Conservation (phyloP, 2,888 invertebrate species). For the Pedicia rivosa region DNA sequence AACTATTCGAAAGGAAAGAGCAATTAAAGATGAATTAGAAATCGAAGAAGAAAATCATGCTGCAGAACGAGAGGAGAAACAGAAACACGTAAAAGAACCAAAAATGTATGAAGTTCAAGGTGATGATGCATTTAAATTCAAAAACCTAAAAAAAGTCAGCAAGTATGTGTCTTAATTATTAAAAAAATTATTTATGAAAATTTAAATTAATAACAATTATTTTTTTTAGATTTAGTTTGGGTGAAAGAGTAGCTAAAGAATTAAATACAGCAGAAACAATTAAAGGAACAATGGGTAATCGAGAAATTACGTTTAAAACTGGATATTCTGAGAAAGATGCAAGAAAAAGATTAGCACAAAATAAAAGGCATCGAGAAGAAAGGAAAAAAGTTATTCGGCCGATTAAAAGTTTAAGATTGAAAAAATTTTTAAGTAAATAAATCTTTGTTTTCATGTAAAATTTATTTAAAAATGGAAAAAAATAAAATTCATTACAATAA, state of each 20-base stretch:
- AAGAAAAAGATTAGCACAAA: slow-evolving; percentile 39
- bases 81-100: slow-evolving; percentile 26
- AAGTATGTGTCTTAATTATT: slow-evolving; percentile 25
- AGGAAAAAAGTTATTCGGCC: slow-evolving; percentile 47
- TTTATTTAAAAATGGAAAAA: too few relatives aligned
- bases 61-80: slow-evolving; percentile 21
- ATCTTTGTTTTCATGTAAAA: too few relatives aligned
- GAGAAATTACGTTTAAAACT: slow-evolving; percentile 64
- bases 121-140: slow-evolving; percentile 40
- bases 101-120: slow-evolving; percentile 43
- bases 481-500: too few relatives aligned
- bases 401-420: slow-evolving; percentile 31
- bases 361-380: slow-evolving; percentile 51
- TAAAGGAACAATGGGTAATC: slow-evolving; percentile 48
- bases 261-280: slow-evolving; percentile 32
- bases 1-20: slow-evolving; percentile 27
- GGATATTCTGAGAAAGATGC: slow-evolving; percentile 34
- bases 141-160: slow-evolving; percentile 32
- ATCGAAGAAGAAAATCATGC: slow-evolving; percentile 22
- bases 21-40: slow-evolving; percentile 20
- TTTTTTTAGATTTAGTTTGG: slow-evolving; percentile 31
- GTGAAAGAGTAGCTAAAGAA: slow-evolving; percentile 52
- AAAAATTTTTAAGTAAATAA: slow-evolving; percentile 28
- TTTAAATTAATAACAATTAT: slow-evolving; percentile 2
- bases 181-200: not conserved